phyloP scores from a whole-genome alignment of 2,888 invertebrate genomes.

The Machimus rusticus region DNA sequence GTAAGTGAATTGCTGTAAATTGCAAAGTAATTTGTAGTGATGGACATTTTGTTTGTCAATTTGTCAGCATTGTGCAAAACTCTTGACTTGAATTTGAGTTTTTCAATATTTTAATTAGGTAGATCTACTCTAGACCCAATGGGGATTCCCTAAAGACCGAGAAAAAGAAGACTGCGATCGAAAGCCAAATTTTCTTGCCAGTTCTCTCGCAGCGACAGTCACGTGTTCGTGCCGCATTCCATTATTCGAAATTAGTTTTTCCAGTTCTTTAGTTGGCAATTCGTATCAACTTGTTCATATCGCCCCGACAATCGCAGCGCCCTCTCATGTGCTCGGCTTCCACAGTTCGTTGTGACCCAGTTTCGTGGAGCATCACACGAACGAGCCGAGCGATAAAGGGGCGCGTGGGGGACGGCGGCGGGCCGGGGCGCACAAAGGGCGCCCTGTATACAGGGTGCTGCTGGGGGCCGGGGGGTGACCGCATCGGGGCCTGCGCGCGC shows the following conservation, averaged over 20 bases:
- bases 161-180: neutral
- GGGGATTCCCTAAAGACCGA: neutral
- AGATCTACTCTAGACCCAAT: neutral
- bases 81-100: neutral
- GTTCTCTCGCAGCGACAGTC: neutral
- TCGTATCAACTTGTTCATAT: conserved; percentile 34
- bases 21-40: no score
- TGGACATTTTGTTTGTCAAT: no score
- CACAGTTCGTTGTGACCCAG: conserved; percentile 22
- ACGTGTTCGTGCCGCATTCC: conserved; percentile 40
- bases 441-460: neutral
- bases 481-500: conserved; percentile 23
- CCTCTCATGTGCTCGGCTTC: neutral
- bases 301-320: neutral
- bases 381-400: neutral
- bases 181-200: neutral
- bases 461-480: neutral
- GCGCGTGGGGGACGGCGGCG: neutral
- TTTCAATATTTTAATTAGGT: neutral
- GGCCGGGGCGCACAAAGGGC: neutral
- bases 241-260: conserved; percentile 39
- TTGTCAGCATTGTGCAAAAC: no score
- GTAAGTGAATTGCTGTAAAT: no score
- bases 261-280: conserved; percentile 31
- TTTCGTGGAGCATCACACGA: neutral